Conservation (phyloP, 2,113 vertebrate genomes). For the Sarotherodon lohbergeri region DNA sequence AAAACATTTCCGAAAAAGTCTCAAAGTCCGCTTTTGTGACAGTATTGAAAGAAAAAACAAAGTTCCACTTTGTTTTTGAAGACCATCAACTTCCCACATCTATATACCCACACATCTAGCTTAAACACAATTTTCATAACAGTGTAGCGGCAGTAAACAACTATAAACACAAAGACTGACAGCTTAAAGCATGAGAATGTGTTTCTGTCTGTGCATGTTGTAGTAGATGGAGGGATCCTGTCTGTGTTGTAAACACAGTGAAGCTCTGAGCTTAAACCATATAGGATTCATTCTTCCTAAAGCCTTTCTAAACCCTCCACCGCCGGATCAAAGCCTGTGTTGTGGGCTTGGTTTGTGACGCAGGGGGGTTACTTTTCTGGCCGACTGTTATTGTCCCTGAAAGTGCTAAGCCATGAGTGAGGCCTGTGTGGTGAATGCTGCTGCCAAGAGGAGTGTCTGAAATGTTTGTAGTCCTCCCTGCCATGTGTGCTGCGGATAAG, state of each 20-base stretch:
- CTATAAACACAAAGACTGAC: background rate
- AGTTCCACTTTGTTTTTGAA: background rate
- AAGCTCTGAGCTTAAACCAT: constrained; percentile 1
- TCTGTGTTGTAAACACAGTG: constrained; percentile 7
- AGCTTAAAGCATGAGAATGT: background rate
- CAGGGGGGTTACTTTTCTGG: constrained; percentile 1
- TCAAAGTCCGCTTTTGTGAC: fast-evolving
- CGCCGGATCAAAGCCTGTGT: constrained; percentile 42
- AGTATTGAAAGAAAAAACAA: background rate
- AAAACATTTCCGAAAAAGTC: background rate
- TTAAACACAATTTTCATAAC: background rate
- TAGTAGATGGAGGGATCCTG: background rate
- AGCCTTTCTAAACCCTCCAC: background rate
- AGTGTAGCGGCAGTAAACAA: background rate
- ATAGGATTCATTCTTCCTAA: constrained; percentile 26
- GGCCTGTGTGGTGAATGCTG: constrained; percentile 1
- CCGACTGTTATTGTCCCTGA: constrained; percentile 33
- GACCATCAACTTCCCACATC: background rate
- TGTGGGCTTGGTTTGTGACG: constrained; percentile 49
- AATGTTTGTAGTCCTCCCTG: background rate
- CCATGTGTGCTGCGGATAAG: constrained; percentile 7
- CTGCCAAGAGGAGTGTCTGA: constrained; percentile 29
- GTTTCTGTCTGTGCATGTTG: background rate
- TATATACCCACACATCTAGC: background rate
- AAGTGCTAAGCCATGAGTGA: constrained; percentile 45